Conservation (phyloP, 1,140 invertebrate species). For the Calliphora vicina region DNA sequence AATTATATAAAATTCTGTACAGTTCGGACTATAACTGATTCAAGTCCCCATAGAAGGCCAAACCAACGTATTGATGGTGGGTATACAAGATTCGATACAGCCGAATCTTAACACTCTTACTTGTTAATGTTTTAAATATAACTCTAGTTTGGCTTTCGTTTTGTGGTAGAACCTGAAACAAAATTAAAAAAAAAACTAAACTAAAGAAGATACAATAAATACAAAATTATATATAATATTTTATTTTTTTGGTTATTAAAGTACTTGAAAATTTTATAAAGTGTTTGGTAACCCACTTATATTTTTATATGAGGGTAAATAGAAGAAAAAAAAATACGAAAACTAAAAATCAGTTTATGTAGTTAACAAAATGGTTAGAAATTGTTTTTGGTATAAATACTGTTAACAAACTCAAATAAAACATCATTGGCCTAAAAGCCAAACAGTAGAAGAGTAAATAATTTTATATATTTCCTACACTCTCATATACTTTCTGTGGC, state of each 20-base stretch:
- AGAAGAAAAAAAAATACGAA: constrained; percentile 4
- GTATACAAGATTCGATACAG: too few relatives aligned
- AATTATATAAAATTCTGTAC: too few relatives aligned
- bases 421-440: constrained; percentile 59
- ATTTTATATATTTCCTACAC: constrained; percentile 36
- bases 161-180: neutral
- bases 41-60: too few relatives aligned
- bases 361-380: constrained; percentile 1
- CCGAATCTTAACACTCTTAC: too few relatives aligned
- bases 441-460: constrained; percentile 46
- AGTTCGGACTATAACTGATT: too few relatives aligned
- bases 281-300: constrained; percentile 39
- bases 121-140: neutral
- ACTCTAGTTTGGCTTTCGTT: neutral
- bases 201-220: neutral
- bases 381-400: constrained; percentile 50
- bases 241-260: constrained; percentile 44
- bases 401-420: constrained; percentile 42
- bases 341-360: too few relatives aligned
- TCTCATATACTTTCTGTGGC: too few relatives aligned
- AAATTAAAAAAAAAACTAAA: constrained; percentile 18
- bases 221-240: too few relatives aligned
- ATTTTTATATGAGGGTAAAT: constrained; percentile 20
- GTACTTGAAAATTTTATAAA: constrained; percentile 40
- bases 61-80: too few relatives aligned